Evolutionary conservation across 1,140 invertebrate species (phyloP).

Genomic region (Leptopilina clavipes): DNA sequence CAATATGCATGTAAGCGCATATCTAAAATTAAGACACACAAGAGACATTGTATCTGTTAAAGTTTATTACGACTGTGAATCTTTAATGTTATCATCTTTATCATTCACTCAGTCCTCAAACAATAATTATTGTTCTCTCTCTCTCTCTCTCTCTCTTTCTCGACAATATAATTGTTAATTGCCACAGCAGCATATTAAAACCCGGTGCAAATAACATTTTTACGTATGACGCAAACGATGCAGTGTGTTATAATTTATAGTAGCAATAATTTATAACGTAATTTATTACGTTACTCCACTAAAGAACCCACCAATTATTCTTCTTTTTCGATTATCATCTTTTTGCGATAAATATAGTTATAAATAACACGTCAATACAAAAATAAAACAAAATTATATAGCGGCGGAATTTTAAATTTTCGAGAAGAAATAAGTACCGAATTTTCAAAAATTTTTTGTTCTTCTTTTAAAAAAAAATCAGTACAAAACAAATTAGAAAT

Average conservation of each 20-base stretch:
- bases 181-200: not conserved
- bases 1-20: not conserved
- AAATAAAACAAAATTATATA: no score
- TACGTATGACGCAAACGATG: not conserved
- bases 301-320: constrained; percentile 2
- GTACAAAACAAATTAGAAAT: not conserved
- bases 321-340: constrained; percentile 26
- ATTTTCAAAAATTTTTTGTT: not conserved
- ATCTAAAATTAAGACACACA: not conserved
- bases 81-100: constrained; percentile 20
- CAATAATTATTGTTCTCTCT: not conserved
- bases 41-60: not conserved
- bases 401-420: no score
- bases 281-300: constrained; percentile 1
- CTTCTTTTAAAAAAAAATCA: not conserved
- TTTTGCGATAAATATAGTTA: not conserved
- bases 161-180: constrained; percentile 20
- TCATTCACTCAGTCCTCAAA: not conserved
- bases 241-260: constrained; percentile 10
- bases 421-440: no score
- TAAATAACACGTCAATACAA: constrained; percentile 18
- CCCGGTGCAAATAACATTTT: constrained; percentile 6
- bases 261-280: constrained; percentile 26
- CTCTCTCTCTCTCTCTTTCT: not conserved
- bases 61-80: constrained; percentile 12